Evolutionary conservation across 2,888 invertebrate genomes (phyloP), one percentile per base, ranked within the genome.

Genomic region (Ceratothoa steindachneri): DNA sequence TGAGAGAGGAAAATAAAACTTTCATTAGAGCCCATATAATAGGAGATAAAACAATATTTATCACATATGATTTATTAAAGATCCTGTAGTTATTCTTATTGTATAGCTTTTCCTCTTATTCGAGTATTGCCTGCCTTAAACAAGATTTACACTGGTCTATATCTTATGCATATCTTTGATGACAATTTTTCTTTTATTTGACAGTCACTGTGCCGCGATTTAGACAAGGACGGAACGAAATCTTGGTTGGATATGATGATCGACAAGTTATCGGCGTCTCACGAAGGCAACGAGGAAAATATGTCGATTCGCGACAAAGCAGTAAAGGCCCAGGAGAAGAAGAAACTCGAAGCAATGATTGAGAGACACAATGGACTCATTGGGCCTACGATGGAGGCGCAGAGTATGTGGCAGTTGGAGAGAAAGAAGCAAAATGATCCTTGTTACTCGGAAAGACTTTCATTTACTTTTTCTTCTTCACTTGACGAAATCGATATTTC

Each of bases 221-320:
- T 80, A 74, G 80, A 80, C 19, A 80, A 80, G 71, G 80, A 75
- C 19, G 76, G 74, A 28, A 80, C 80, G 30, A 80, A 80, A 72
- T 69, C 77, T 28, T 80, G 80, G 80, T 73, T 80, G 67, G 80
- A 80, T 64, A 80, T 80, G 77, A 80, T 80, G 73, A 69, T 80
- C 41, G 80, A 80, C 69, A 80, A 80, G 71, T 72, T 80, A n/a
- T 78, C 80, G 22, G 31, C 74, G 1, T 77, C 80, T 71, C 74
- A 76, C 55, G 77, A 64, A 52, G 80, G 80, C 28, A 72, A 68
- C 19, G 80, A 80, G 68, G 79, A 79, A 30, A 71, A 71, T 53
- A 69, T 79, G n/a, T 75, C 75, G 0, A 71, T 67, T 3, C 75
- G 79, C 9, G 79, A 79, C 76, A 79, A 79, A 29, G 76, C 74